Base-by-base conservation (phyloP, 2,113 vertebrate genomes). In the Austrofundulus limnaeus region DNA sequence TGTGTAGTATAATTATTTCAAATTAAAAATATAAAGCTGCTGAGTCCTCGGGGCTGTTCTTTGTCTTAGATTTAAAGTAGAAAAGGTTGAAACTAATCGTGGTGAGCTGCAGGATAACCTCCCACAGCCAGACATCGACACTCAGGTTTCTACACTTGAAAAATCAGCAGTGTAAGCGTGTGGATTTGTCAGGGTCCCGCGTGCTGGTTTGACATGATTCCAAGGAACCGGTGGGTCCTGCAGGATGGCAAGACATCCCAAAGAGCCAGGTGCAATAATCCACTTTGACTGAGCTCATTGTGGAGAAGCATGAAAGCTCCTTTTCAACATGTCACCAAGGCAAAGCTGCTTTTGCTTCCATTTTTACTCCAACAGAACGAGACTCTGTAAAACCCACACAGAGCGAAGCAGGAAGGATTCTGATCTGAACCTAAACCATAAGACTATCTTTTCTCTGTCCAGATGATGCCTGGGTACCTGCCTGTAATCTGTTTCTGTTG, bases 251-350 rank as follows among this genome's bases (percentile, higher is more conserved):
- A 16, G 39, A 57, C 70, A 47, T 59, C 51, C 60, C 72, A 42
- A 56, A 69, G 47, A 76, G 68, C 61, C 66, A 83, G 82, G 82
- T 85, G 54, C 71, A 68, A 73, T 84, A 82, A 88, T 82, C 82
- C 82, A 73, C 72, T 81, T 75, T 64, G 61, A 46, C 31, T 68
- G 52, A 75, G 57, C 51, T 59, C 49, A 51, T 71, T 85, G 77
- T 77, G 67, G 62, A 61, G 52, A 65, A 72, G 63, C 75, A 64
- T 34, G 75, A 64, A 82, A 81, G 78, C 59, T 69, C 20, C 42
- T 61, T 75, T 75, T 75, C 47, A 61, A 31, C 9, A 2, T 51
- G 67, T 60, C 67, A 57, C 70, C 46, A 4, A 66, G 60, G 65
- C 34, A 46, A 74, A 75, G 51, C 69, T 47, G 20, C 42, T 24